Conservation (phyloP, 2,113 vertebrate genomes). For the Gracilinanus agilis region DNA sequence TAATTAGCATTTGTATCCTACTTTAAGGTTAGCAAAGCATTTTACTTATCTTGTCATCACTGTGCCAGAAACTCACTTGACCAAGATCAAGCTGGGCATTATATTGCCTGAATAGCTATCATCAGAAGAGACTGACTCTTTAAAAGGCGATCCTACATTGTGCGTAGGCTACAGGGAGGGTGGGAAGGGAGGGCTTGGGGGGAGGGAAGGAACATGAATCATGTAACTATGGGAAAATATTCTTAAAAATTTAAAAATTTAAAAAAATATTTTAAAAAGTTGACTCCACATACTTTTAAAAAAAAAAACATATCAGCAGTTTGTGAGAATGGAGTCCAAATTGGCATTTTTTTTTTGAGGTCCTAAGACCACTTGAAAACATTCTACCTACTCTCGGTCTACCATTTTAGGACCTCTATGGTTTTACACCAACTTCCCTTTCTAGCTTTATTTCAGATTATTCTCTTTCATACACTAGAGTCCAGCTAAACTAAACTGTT, state of each 20-base stretch:
- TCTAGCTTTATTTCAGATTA: background rate
- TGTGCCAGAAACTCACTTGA: slow-evolving; percentile 22
- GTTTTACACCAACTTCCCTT: background rate
- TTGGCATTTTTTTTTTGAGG: background rate
- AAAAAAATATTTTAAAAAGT: no score
- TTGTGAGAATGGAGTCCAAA: background rate
- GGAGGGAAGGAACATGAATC: no score
- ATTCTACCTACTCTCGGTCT: background rate
- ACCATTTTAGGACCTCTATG: background rate
- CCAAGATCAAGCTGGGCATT: slow-evolving; percentile 63
- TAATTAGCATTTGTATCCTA: background rate
- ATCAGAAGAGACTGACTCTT: slow-evolving; percentile 3
- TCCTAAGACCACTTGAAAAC: background rate
- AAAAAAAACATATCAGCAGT: accelerated
- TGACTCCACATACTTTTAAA: no score
- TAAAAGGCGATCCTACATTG: no score
- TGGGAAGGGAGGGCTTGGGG: no score
- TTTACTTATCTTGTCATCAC: background rate
- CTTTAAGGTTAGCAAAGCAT: background rate
- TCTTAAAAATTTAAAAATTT: no score
- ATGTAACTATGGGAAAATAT: no score
- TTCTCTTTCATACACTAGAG: background rate
- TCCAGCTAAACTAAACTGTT: background rate
- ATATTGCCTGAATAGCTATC: slow-evolving; percentile 29
- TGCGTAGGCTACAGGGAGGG: no score